Conservation (phyloP, 2,797 vertebrate genomes). For the Pseudochromis fuscus region DNA sequence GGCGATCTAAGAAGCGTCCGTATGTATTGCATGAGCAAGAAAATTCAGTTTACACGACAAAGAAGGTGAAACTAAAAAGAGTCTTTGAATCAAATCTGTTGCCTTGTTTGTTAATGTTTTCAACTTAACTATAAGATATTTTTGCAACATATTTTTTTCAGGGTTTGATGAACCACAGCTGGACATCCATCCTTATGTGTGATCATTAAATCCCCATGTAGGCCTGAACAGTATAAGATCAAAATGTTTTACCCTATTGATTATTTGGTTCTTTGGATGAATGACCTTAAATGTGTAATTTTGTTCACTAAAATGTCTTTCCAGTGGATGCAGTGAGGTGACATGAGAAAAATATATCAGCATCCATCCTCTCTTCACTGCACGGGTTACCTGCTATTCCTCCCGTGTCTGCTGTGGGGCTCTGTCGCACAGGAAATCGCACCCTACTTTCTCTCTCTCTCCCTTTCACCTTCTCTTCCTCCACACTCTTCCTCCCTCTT, state of each 20-base stretch:
- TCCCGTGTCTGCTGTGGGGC: slow-evolving; percentile 84
- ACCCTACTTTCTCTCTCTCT: slow-evolving; percentile 52
- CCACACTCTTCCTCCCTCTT: slow-evolving; percentile 31
- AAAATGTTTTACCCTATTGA: slow-evolving; percentile 24
- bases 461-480: slow-evolving; percentile 40
- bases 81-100: slow-evolving; percentile 55
- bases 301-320: slow-evolving; percentile 21
- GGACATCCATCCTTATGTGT: slow-evolving; percentile 4
- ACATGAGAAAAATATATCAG: slow-evolving; percentile 38
- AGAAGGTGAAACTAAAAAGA: slow-evolving; percentile 22
- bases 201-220: slow-evolving; percentile 20
- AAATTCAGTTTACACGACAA: slow-evolving; percentile 27
- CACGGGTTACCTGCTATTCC: slow-evolving; percentile 81
- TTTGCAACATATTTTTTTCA: slow-evolving; percentile 51
- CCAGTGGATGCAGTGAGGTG: slow-evolving; percentile 20
- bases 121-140: slow-evolving; percentile 72
- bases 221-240: slow-evolving; percentile 2
- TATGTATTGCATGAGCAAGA: slow-evolving; percentile 19
- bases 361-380: slow-evolving; percentile 16
- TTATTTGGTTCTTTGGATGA: slow-evolving; percentile 29
- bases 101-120: slow-evolving; percentile 58
- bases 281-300: slow-evolving; percentile 13
- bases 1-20: background rate
- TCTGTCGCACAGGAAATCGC: slow-evolving; percentile 86
- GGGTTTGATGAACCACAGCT: slow-evolving; percentile 25